phyloP scores from a whole-genome alignment of 2,797 vertebrate species.

The Synaphobranchus kaupii region DNA sequence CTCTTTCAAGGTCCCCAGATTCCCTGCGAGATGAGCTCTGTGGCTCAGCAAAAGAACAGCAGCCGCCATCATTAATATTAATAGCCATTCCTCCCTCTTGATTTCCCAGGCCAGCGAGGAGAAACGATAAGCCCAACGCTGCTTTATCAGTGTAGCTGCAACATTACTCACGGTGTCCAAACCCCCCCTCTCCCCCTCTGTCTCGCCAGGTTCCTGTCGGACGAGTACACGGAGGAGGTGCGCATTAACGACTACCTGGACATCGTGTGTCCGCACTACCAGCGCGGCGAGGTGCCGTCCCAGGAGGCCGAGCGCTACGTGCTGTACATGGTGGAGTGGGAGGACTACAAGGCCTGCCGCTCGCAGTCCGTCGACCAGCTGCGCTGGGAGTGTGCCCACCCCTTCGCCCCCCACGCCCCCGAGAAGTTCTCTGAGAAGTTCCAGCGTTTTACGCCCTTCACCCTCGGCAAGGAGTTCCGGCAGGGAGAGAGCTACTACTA shows the following conservation, averaged over 20 bases:
- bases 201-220: conserved; percentile 76
- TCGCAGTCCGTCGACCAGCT: conserved; percentile 86
- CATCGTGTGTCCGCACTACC: conserved; percentile 92
- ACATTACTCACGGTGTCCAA: not conserved
- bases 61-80: not conserved
- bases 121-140: not conserved
- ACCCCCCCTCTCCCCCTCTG: not conserved
- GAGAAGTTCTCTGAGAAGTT: conserved; percentile 95
- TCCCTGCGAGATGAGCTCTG: conserved; percentile 25
- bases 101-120: not conserved
- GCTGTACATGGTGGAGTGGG: conserved; percentile 87
- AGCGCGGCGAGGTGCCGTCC: conserved; percentile 68
- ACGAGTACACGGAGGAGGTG: conserved; percentile 82
- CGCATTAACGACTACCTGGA: conserved; percentile 91
- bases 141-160: not conserved
- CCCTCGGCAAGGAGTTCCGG: conserved; percentile 90
- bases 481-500: conserved; percentile 94
- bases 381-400: conserved; percentile 91
- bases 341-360: conserved; percentile 84
- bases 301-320: conserved; percentile 85
- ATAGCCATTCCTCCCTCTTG: not conserved
- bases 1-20: conserved; percentile 31
- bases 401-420: conserved; percentile 82
- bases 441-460: conserved; percentile 92
- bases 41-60: not conserved